Conservation (phyloP, 1,140 invertebrate genomes). For the Drosophila cardini region DNA sequence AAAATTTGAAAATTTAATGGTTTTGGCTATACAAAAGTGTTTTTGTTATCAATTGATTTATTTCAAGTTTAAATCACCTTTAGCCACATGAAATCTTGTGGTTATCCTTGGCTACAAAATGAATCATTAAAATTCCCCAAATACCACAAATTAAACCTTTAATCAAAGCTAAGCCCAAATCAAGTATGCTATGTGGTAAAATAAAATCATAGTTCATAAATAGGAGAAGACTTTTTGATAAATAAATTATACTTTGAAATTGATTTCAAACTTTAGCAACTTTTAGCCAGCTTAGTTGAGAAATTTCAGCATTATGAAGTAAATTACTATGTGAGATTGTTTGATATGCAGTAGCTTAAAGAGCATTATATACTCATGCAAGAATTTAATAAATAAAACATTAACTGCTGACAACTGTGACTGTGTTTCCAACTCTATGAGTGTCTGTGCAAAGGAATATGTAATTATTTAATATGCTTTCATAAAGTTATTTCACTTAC, state of each 20-base stretch:
- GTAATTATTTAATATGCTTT: slow-evolving; percentile 48
- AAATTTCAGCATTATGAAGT: not conserved
- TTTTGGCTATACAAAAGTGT: too few species aligned
- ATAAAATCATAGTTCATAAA: not conserved
- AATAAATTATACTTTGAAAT: not conserved
- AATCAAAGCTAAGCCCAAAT: not conserved
- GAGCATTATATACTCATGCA: slow-evolving; percentile 5
- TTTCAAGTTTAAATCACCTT: too few species aligned
- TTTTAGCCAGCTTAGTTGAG: not conserved
- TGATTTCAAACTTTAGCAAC: not conserved
- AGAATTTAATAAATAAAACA: slow-evolving; percentile 6
- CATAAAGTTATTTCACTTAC: slow-evolving; percentile 48
- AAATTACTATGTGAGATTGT: not conserved
- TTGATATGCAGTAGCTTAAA: slow-evolving; percentile 6
- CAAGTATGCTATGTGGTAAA: too few species aligned
- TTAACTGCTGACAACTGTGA: slow-evolving; percentile 15
- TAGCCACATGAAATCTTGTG: too few species aligned
- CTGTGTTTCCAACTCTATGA: not conserved
- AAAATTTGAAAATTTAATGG: too few species aligned
- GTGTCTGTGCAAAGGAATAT: slow-evolving; percentile 15
- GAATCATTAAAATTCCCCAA: slow-evolving; percentile 13
- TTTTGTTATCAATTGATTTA: too few species aligned
- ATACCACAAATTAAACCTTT: not conserved
- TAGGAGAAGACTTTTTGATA: not conserved
- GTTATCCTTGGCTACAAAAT: not conserved